These are phyloP conservation scores for Hippopotamus amphibius DNA, from an alignment of 2,113 vertebrate genomes.

Conservation along the genomic window DNA sequence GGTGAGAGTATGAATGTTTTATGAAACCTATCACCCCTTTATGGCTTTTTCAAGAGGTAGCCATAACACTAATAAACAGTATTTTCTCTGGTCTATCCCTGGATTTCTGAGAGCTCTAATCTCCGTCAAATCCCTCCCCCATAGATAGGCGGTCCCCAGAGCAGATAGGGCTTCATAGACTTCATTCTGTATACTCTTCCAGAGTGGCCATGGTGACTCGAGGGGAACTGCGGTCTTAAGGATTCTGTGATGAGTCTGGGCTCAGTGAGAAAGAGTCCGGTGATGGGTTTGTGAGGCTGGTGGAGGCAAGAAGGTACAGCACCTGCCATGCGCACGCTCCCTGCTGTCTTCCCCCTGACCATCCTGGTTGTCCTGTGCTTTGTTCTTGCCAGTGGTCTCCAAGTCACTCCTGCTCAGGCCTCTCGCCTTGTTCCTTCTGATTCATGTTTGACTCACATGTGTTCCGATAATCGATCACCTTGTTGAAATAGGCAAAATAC, in stretches of 20 bases:
- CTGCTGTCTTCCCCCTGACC: not conserved
- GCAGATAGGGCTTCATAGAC: not conserved
- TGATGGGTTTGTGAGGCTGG: not conserved
- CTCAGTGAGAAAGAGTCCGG: not conserved
- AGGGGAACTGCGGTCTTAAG: not conserved
- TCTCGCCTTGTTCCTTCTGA: not conserved
- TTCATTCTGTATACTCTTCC: not conserved
- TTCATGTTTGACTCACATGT: not conserved
- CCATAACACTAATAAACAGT: not conserved
- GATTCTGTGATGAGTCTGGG: not conserved
- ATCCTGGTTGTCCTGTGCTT: rapidly evolving
- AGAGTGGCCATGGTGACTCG: not conserved
- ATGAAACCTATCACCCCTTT: not conserved
- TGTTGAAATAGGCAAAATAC: not conserved
- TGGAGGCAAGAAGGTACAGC: not conserved
- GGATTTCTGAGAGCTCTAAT: not conserved
- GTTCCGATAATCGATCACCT: not conserved
- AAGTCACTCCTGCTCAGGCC: not conserved
- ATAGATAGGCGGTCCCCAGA: not conserved
- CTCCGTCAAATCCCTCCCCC: not conserved
- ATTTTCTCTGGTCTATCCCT: not conserved
- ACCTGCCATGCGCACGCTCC: not conserved
- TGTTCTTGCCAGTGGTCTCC: not conserved
- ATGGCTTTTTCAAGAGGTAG: not conserved
- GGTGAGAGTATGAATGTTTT: not conserved